Base-by-base conservation (phyloP, 2,888 invertebrate genomes). In the Leptopilina drosophilae region DNA sequence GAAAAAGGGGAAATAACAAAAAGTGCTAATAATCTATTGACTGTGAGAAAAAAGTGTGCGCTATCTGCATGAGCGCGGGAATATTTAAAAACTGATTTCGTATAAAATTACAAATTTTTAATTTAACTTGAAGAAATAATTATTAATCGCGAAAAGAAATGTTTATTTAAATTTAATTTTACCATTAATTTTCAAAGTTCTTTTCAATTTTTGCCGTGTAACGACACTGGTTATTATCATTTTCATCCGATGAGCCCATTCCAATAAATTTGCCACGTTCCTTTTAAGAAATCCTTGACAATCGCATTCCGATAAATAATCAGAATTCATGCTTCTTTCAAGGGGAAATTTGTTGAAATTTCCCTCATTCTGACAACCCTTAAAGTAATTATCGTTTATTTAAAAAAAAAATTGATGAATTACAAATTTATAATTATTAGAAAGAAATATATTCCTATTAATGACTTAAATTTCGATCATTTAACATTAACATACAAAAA, bases 331-430 rank as follows among this genome's bases (percentile, higher is more conserved):
- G 5, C 20, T 14, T 14, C n/a, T 53, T 14, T 53, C 33, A 0
- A 69, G 1, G 6, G 67, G 20, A 26, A 69, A 49, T 69, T 26
- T 14, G 1, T 7, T 3, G 1, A 46, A 46, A 15, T 67, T 67
- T 46, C 14, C 26, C 14, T 69, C 69, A 14, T 69, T 26, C 26
- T 8, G 49, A 33, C 69, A 69, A 53, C 8, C 53, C 69, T 69
- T 7, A 69, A 20, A 53, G 12, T 49, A 12, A 49, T 49, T 20
- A 5, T 42, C 11, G 2, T 20, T 14, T 5, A 49, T 64, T 64
- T 12, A 11, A 1, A 26, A 33, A 12, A 1, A 15, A 59, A 14
- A 56, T 56, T 5, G 9, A 14, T 2, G 2, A n/a, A 12, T 12
- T 14, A 59, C 59, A 59, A 59, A n/a, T 56, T 56, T 56, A 33